These are phyloP conservation scores for Monopis laevigella DNA, from an alignment of 2,888 invertebrate species.

Conservation along the genomic window DNA sequence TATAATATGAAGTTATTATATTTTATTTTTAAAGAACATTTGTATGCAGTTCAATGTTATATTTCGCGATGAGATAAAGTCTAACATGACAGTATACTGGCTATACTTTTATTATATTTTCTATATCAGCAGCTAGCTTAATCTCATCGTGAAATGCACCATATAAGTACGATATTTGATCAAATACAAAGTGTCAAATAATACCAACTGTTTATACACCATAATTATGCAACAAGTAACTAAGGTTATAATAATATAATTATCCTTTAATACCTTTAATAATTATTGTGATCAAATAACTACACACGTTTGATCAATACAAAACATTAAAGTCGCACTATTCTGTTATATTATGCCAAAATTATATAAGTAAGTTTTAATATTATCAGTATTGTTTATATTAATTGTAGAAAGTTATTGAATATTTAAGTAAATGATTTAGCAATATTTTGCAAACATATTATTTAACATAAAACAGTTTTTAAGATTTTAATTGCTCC, in stretches of 20 bases:
- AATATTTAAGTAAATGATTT: no score
- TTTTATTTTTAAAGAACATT: slow-evolving; percentile 66
- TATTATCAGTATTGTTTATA: neutral
- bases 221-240: slow-evolving; percentile 60
- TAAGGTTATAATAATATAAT: slow-evolving; percentile 18
- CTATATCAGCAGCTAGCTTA: no score
- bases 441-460: no score
- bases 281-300: slow-evolving; percentile 53
- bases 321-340: slow-evolving; percentile 36
- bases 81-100: no score
- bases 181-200: slow-evolving; percentile 62
- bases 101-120: no score
- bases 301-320: slow-evolving; percentile 53
- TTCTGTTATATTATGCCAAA: slow-evolving; percentile 38
- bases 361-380: neutral
- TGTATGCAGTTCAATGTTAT: slow-evolving; percentile 47
- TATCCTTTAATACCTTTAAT: slow-evolving; percentile 36
- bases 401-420: neutral
- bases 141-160: no score
- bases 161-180: no score
- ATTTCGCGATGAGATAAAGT: slow-evolving; percentile 56
- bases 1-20: slow-evolving; percentile 57
- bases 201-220: slow-evolving; percentile 44
- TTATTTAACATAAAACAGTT: no score
- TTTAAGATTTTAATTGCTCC: no score